Base-by-base conservation (phyloP, 2,797 vertebrate genomes). In the Paratrypauchen microcephalus region DNA sequence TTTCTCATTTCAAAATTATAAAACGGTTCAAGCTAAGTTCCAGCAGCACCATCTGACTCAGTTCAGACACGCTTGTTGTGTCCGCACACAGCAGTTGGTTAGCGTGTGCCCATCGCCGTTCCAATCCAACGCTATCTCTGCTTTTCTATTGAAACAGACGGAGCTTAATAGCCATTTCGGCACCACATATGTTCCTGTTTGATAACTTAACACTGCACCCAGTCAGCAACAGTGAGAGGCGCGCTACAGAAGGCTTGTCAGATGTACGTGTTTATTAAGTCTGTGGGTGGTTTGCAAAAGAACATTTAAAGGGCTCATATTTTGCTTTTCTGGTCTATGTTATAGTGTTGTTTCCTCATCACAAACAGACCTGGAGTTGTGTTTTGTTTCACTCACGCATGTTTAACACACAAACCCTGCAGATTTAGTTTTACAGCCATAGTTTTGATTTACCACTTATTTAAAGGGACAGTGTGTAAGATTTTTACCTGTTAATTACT, bases 151-250 rank as follows among this genome's bases (percentile, higher is more conserved):
- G 57, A 47, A 78, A 67, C 75, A 77, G 68, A 71, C 30, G 73
- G 63, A 69, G 70, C 63, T 65, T 61, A 73, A 52, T 65, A 11
- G 21, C 12, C 39, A 7, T 76, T 65, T 72, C 68, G 0, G 36
- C 45, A 36, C 6, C 56, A 63, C 82, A 73, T 72, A 83, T 73
- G 80, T 69, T 74, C 1, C 69, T 32, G 69, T 75, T 76, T 74
- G 77, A 72, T 23, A 69, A 74, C 77, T 73, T 58, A 65, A 76
- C 72, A 64, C 58, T 24, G n/a, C 69, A 30, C 36, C 68, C 59
- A 48, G 62, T 52, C 68, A 69, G 79, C 74, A 72, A 63, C 72
- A 63, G 71, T 66, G 73, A 39, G 55, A 55, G 36, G 28, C 1
- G 55, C 16, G 26, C 24, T 67, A 39, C 62, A 23, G 50, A 19